These are phyloP conservation scores for Limulus polyphemus DNA, from an alignment of 2,888 invertebrate species.

Conservation along the genomic window DNA sequence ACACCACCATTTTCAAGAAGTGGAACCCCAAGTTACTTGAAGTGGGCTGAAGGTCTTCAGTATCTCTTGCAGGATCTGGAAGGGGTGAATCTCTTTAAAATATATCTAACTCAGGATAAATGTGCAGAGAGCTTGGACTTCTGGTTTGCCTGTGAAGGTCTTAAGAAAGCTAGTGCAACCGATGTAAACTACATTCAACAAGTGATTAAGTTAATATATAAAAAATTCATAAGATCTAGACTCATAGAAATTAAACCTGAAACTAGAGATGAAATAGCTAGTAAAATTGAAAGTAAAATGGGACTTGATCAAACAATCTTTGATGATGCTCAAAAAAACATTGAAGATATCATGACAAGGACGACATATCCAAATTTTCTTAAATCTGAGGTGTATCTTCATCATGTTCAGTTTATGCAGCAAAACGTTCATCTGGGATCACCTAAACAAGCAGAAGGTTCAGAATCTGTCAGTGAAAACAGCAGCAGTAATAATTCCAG, in stretches of 20 bases:
- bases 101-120: conserved; percentile 36
- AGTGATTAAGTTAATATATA: conserved; percentile 10
- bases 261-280: conserved; percentile 14
- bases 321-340: conserved; percentile 67
- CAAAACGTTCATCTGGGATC: neutral
- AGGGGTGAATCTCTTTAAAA: conserved; percentile 72
- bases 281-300: conserved; percentile 14
- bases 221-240: conserved; percentile 11
- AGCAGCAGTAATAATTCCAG: conserved; percentile 25
- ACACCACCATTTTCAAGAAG: conserved; percentile 4
- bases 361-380: conserved; percentile 86
- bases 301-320: conserved; percentile 64
- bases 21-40: conserved; percentile 56
- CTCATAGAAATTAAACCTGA: conserved; percentile 7
- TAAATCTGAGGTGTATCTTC: conserved; percentile 77
- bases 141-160: conserved; percentile 73
- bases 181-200: conserved; percentile 5
- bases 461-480: neutral
- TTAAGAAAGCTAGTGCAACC: conserved; percentile 7
- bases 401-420: conserved; percentile 33
- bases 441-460: neutral
- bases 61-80: conserved; percentile 74
- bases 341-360: conserved; percentile 68
- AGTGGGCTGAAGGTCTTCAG: conserved; percentile 77
- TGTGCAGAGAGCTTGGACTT: conserved; percentile 42